Base-by-base conservation (phyloP, 2,113 vertebrate genomes). In the Puffinus mauretanicus region DNA sequence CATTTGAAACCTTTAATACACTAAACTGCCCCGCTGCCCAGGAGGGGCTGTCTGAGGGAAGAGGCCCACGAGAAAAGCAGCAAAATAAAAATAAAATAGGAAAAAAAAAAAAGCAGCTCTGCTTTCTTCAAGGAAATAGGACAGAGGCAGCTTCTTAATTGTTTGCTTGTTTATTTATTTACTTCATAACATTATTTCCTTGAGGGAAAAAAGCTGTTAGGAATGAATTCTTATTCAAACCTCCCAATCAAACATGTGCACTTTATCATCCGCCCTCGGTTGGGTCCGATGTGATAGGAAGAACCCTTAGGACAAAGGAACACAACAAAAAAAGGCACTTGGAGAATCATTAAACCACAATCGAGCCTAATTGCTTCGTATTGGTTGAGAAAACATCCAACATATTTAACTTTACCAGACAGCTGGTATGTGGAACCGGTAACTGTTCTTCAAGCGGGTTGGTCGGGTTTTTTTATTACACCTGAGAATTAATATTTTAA, bases 311-410 rank as follows among this genome's bases (percentile, higher is more conserved):
- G 86, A 96, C 89, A 96, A 96, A 96, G 72, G 80, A 69, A 47
- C 57, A 47, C 71, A 82, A 95, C 47, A 93, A 87, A 97, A 82
- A 89, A 96, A 90, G 49, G 62, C 81, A 54, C 94, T 93, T 95
- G 70, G 87, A 93, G 77, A 96, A 93, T 91, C 70, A 90, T 96
- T 96, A 97, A 96, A 84, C 87, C 81, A 69, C 82, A 87, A 71
- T 85, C 40, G 40, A 87, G 65, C 66, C 52, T 91, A 84, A 91
- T 94, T 91, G 81, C 66, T 95, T 71, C 5, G 2, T 16, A 60
- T 71, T 82, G 77, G 55, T 71, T 62, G 52, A 86, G 85, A 89
- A 97, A 84, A 87, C 46, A 42, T 67, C 70, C 81, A 76, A 32
- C 12, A 34, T 58, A 62, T 51, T 92, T 80, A 76, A 92, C 73